Percentiles rank a stretch among this genome's conserved stretches.
Evolutionary conservation across 2,797 vertebrate genomes (phyloP).

Genomic region (Dromococcyx pavoninus): DNA sequence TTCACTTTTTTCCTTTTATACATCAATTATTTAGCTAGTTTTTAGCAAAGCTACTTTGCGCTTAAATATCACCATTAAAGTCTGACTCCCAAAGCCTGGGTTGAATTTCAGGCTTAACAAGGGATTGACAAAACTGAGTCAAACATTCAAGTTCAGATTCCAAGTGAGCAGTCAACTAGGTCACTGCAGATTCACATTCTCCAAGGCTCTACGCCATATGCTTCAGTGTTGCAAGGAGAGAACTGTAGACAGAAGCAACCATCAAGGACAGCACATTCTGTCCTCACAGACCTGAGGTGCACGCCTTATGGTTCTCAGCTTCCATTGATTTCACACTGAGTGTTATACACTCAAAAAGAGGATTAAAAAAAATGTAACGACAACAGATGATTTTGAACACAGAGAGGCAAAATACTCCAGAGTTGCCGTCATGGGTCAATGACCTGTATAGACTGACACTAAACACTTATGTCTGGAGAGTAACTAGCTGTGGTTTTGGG

Average conservation of each 20-base stretch:
- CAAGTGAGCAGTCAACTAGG: conserved; percentile 27
- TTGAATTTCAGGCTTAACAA: not conserved
- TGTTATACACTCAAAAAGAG: not conserved
- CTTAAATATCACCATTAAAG: conserved; percentile 73
- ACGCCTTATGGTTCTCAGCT: not conserved
- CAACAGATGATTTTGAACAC: not conserved
- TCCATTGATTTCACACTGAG: not conserved
- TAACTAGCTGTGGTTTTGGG: not conserved
- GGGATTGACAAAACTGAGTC: not conserved
- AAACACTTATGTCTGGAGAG: not conserved
- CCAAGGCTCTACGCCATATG: not conserved
- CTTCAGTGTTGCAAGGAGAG: not conserved
- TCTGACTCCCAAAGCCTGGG: not conserved
- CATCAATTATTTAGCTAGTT: conserved; percentile 79
- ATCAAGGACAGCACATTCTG: not conserved
- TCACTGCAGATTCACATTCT: not conserved
- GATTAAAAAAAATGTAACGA: not conserved
- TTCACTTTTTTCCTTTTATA: conserved; percentile 69
- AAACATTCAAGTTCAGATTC: conserved; percentile 8
- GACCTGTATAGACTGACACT: not conserved
- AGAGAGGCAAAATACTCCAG: not conserved
- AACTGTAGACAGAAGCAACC: not conserved
- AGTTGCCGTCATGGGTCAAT: not conserved
- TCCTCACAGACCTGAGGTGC: not conserved
- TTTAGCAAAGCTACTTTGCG: conserved; percentile 75